Percentiles rank a stretch among this genome's conserved stretches.
Conservation (phyloP, 2,113 vertebrate species). For the Psephotus haematonotus region DNA sequence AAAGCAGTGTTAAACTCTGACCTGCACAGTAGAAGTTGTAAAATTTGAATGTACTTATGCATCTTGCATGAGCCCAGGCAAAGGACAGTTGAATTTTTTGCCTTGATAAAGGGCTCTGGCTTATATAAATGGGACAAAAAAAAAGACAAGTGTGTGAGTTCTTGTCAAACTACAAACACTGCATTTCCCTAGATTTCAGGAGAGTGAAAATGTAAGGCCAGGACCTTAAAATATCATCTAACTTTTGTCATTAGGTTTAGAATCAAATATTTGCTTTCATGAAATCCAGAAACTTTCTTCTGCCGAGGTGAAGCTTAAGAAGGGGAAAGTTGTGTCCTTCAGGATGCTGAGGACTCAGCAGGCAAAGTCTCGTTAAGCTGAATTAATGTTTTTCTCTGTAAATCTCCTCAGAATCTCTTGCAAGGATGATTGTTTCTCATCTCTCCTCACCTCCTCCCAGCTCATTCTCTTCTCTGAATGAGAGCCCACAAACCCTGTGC, state of each 20-base stretch:
- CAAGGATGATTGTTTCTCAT: background rate
- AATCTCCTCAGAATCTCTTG: background rate
- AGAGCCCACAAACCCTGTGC: background rate
- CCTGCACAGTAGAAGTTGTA: slow-evolving; percentile 11
- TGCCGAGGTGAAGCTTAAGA: background rate
- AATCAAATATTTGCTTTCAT: slow-evolving; percentile 43
- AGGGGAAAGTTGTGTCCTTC: slow-evolving; percentile 26
- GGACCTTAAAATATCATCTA: slow-evolving; percentile 8
- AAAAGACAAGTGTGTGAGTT: background rate
- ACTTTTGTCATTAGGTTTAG: background rate
- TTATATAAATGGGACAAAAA: slow-evolving; percentile 1
- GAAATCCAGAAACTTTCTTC: slow-evolving; percentile 8
- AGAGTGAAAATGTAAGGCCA: background rate
- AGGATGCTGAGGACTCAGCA: background rate
- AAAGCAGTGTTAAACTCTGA: slow-evolving; percentile 20
- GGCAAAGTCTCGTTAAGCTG: slow-evolving; percentile 18
- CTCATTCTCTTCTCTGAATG: background rate
- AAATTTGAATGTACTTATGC: slow-evolving; percentile 33
- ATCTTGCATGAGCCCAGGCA: slow-evolving; percentile 36
- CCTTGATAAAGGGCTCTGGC: slow-evolving; percentile 1
- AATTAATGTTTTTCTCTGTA: background rate
- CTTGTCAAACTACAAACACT: background rate
- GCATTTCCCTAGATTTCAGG: background rate
- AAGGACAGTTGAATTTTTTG: slow-evolving; percentile 20
- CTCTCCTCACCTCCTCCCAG: background rate